Percentiles rank a stretch among this genome's conserved stretches.
Evolutionary conservation across 2,113 vertebrate species (phyloP).

Genomic region (Ia io): DNA sequence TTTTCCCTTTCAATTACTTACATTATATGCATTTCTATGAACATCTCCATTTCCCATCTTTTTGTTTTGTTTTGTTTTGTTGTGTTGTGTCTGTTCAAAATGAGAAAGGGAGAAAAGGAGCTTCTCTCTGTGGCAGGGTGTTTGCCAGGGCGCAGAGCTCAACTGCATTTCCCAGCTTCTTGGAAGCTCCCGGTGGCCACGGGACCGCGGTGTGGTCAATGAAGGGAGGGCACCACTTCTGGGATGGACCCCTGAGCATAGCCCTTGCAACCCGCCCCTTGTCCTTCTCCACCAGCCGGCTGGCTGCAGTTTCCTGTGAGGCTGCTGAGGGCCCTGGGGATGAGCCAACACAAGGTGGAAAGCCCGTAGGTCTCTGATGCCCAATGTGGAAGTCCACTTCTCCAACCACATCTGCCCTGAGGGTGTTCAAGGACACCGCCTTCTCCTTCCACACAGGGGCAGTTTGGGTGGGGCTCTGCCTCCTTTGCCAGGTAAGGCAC

Average conservation of each 20-base stretch:
- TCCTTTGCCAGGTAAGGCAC: background rate
- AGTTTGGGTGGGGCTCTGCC: rapidly evolving
- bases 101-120: background rate
- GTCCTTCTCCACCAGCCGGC: background rate
- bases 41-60: background rate
- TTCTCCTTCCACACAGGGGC: background rate
- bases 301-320: no score
- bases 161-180: background rate
- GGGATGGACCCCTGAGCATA: rapidly evolving
- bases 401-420: background rate
- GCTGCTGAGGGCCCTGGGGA: rapidly evolving
- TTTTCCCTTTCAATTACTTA: background rate
- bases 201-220: rapidly evolving
- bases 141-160: no score
- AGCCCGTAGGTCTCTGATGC: background rate
- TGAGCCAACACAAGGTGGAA: background rate
- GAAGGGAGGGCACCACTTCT: rapidly evolving
- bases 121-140: background rate
- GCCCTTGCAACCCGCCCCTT: no score
- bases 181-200: rapidly evolving
- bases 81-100: background rate
- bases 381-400: background rate
- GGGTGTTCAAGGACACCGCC: background rate
- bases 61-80: no score
- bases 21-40: background rate